Base-by-base conservation (phyloP, 1,140 invertebrate genomes). In the Oryctes rhinoceros region DNA sequence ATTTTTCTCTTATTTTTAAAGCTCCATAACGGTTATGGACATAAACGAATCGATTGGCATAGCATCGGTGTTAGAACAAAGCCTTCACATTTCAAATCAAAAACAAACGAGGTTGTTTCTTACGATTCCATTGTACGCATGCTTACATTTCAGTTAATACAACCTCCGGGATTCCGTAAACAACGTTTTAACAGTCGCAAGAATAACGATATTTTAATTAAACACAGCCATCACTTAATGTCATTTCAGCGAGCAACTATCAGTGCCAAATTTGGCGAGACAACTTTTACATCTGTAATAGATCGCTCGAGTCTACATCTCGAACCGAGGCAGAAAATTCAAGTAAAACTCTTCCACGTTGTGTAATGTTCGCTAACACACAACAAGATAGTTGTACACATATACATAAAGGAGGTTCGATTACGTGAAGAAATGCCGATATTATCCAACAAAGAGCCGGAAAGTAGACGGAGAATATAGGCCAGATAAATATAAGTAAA, bases 221-320 rank as follows among this genome's bases (percentile, higher is more conserved):
- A 71, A 71, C 20, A 9, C 65, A 24, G 24, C 65, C 65, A 71
- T 71, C 35, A 71, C 20, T 59, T 59, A 59, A 7, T 59, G 53
- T 18, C 15, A 59, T 59, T 59, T 59, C 53, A 59, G 18, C 53
- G 18, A 59, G n/a, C 53, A 18, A 59, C 53, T 59, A n/a, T 59
- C 20, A 37, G 35, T 15, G 65, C 65, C 65, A 71, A 71, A 71
- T 71, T 71, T 71, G 65, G 65, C 24, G 18, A 71, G 65, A 71
- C 65, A 71, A 71, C 65, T 71, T 71, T 71, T 71, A 71, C 65
- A 71, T 71, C 65, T 71, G 65, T 71, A 71, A 71, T 71, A 30
- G 35, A 71, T 71, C 65, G 20, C 24, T 71, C 35, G 18, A 9
- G 4, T 24, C 20, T 71, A 20, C 35, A 24, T 35, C 35, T 71